Conservation (phyloP, 2,888 invertebrate species). For the Hirtodrosophila cameraria region DNA sequence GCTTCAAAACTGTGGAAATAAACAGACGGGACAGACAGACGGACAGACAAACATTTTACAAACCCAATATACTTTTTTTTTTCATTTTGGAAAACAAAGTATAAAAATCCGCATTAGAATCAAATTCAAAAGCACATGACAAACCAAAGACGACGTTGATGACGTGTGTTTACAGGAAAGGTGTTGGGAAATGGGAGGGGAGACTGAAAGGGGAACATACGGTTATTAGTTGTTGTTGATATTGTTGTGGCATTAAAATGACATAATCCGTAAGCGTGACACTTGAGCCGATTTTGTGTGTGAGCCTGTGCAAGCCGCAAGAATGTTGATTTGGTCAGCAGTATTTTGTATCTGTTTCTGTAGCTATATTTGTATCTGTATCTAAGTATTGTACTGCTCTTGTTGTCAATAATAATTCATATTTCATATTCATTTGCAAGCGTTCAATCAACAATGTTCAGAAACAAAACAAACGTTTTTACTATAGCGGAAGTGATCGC, state of each 20-base stretch:
- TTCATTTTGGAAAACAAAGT: conserved; percentile 11
- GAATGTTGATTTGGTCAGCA: conserved; percentile 38
- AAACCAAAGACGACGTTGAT: conserved; percentile 35
- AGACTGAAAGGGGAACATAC: background rate
- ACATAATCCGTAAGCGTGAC: conserved; percentile 70
- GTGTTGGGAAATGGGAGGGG: background rate
- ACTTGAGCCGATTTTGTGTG: conserved; percentile 60
- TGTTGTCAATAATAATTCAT: conserved; percentile 45
- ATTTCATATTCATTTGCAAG: conserved; percentile 20
- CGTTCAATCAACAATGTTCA: conserved; percentile 30
- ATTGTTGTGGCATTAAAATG: conserved; percentile 52
- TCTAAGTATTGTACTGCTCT: background rate
- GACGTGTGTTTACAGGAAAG: conserved; percentile 28
- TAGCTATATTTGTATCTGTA: conserved; percentile 3
- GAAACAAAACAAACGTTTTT: conserved; percentile 43
- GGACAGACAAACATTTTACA: no score
- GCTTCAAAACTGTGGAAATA: no score
- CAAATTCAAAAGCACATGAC: conserved; percentile 48
- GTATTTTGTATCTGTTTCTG: conserved; percentile 10
- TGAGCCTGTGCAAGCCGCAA: conserved; percentile 57
- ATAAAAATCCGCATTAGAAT: conserved; percentile 63
- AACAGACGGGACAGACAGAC: conserved; percentile 34
- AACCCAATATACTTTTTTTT: no score
- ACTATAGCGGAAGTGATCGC: conserved; percentile 59
- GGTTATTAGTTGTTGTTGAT: conserved; percentile 12